phyloP scores from a whole-genome alignment of 2,797 vertebrate species.

The Premnoplex brunnescens region DNA sequence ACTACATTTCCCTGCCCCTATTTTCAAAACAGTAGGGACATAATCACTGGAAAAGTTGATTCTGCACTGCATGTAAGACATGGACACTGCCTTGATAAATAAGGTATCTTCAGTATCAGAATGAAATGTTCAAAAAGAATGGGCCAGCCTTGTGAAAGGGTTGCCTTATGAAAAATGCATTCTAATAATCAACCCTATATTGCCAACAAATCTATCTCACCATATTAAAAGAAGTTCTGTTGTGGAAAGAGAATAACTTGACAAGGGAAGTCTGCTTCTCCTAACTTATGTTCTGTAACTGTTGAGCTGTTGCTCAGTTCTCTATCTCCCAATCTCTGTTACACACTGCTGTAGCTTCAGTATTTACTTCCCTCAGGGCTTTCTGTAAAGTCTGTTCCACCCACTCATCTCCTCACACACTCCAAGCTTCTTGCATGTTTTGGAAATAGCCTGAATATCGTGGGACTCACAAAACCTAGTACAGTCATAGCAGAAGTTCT shows the following conservation, averaged over 20 bases:
- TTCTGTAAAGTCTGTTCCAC: conserved; percentile 9
- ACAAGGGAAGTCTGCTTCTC: not conserved
- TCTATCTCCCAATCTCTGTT: not conserved
- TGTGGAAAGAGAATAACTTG: not conserved
- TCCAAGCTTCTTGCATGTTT: not conserved
- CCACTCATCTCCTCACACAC: not conserved
- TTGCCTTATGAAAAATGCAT: not conserved
- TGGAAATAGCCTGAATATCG: not conserved
- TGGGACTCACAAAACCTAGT: not conserved
- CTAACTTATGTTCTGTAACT: not conserved
- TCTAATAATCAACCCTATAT: not conserved
- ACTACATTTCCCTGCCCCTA: not conserved
- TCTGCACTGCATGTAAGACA: not conserved
- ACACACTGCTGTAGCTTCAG: not conserved
- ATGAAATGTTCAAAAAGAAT: not conserved
- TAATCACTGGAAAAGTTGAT: not conserved
- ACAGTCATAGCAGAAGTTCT: not conserved
- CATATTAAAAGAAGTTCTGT: not conserved
- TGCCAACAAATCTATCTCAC: not conserved
- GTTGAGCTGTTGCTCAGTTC: not conserved
- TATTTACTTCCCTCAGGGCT: not conserved
- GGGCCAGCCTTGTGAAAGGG: not conserved
- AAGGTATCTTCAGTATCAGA: not conserved
- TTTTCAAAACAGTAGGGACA: not conserved
- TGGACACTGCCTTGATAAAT: not conserved